Evolutionary conservation across 1,140 invertebrate genomes (phyloP), one percentile per base, ranked within the genome.

Genomic region (Euura lappo): DNA sequence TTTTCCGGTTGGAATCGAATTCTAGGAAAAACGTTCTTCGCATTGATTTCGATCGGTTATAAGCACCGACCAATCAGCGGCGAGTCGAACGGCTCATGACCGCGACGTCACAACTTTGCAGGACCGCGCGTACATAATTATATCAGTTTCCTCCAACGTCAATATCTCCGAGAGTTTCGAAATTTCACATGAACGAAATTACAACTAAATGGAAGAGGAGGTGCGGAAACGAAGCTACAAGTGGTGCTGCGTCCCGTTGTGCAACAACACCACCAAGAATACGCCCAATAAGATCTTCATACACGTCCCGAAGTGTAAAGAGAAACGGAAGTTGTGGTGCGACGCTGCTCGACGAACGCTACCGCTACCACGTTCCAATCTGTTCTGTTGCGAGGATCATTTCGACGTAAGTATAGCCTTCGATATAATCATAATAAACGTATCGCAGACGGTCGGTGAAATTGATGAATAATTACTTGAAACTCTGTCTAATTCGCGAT

Each of bases 141-240:
- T 10, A 64, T 10, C 10, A 64, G 60, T 64, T 11, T 11, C 10
- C 2, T 64, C 60, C 10, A 64, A 11, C 10, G 10, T 10, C 13
- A 13, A 64, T 64, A 13, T 64, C 60, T 64, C 60, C 10, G 60
- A 11, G 10, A 10, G 10, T 45, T 10, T 44, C 7, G 64, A 66
- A 70, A 73, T 67, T 45, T 44, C 68, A 66, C 60, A n/a, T n/a
- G n/a, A 70, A 73, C 71, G 72, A 77, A 72, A 72, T 70, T 74
- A 28, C 28, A 28, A 28, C 28, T 28, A 28, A 28, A 28, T 28
- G 28, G 28, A 28, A 28, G 28, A 28, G 28, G 28, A 28, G 28
- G 28, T 28, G 28, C 28, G 28, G 28, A 28, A 28, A 28, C 28
- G 28, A 51, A 51, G 6, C 11, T 51, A 51, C 47, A 51, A 51